Conservation (phyloP, 2,888 invertebrate species). For the Nasonovia ribisnigri region DNA sequence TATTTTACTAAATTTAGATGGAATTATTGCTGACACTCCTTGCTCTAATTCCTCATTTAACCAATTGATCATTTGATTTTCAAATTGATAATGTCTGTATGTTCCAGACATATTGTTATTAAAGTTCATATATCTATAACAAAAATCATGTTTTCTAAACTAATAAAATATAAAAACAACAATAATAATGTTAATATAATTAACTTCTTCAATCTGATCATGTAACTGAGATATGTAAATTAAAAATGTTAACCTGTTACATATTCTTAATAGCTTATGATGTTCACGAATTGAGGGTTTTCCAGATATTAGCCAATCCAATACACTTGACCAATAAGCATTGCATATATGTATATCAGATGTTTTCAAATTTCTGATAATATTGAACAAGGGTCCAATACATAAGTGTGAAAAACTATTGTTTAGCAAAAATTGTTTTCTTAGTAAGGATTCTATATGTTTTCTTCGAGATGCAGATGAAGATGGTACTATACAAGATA, state of each 20-base stretch:
- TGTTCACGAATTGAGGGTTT: constrained; percentile 9
- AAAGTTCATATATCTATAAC: constrained; percentile 57
- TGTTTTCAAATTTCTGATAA: constrained; percentile 59
- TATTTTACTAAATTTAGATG: constrained; percentile 52
- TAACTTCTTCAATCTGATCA: not conserved
- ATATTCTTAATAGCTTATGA: constrained; percentile 46
- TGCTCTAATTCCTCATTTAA: constrained; percentile 50
- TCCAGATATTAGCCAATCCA: constrained; percentile 41
- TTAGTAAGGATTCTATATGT: constrained; percentile 27
- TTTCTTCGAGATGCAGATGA: constrained; percentile 20
- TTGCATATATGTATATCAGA: constrained; percentile 53
- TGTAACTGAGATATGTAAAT: not conserved
- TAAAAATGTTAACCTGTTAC: constrained; percentile 43
- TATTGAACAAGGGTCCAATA: constrained; percentile 56
- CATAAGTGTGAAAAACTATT: constrained; percentile 34
- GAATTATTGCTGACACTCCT: constrained; percentile 51
- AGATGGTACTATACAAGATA: constrained; percentile 56
- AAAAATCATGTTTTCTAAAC: not conserved
- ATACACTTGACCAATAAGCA: constrained; percentile 62
- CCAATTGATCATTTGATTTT: constrained; percentile 59
- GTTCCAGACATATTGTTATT: constrained; percentile 57
- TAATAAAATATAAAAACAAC: not conserved
- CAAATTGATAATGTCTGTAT: constrained; percentile 55
- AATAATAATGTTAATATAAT: not conserved
- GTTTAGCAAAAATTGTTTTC: constrained; percentile 53